Evolutionary conservation across 64 coral and sea anemone genomes (phyloP), one percentile per base, ranked within the genome.

Genomic region (Stylophora pistillata): DNA sequence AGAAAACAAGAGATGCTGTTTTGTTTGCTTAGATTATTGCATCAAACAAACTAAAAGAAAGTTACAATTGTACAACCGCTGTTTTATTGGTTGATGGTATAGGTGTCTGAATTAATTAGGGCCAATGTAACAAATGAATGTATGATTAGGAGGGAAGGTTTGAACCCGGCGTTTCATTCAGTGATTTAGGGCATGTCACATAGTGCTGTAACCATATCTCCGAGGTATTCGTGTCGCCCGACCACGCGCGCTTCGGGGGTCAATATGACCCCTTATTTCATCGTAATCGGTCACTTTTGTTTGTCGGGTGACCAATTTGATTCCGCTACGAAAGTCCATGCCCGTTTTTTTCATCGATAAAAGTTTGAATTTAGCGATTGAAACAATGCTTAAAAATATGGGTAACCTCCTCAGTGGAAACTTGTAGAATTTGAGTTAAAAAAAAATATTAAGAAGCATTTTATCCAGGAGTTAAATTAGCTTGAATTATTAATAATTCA

Each of bases 211-310:
- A 70, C 62, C 10, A 84, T 21, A 21, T 60, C 78, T 82, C 64
- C 17, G 64, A 59, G 16, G 16, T 65, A 23, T 53, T 34, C 33
- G 80, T 63, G 80, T 84, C 80, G 65, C 62, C 60, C 47, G 25
- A 30, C 53, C 57, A 25, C 30, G 29, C 21, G 34, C 17, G 61
- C 64, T 53, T 53, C 17, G 20, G 1, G 9, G 2, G 34, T 21
- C 80, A 18, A 63, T 53, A 70, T 33, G 80, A 84, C 80, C 80
- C 34, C 64, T 84, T 84, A 84, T 68, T 84, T 84, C 80, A 84
- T 70, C 52, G 11, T 53, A 69, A 68, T 82, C 17, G 69, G 37
- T 47, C 37, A 47, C 2, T 9, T 82, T 41, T 41, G 31, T 76
- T 31, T 16, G 59, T 65, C 62, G 23, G 16, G 30, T 33, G 20